Evolutionary conservation across 2,113 vertebrate species (phyloP).

Genomic region (Parus major): DNA sequence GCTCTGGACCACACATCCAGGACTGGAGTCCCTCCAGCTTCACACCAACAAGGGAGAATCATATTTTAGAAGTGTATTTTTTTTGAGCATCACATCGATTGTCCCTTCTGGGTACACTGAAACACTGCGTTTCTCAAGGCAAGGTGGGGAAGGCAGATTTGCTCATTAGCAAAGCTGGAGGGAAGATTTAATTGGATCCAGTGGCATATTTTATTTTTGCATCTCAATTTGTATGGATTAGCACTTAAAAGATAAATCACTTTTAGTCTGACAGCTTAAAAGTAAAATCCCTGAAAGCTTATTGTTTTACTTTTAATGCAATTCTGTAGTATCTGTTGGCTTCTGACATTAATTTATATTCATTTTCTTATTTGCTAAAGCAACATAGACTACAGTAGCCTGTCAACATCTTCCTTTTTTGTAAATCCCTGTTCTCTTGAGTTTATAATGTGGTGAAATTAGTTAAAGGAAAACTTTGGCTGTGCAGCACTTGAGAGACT

Average conservation of each 20-base stretch:
- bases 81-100: neutral
- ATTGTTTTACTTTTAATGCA: slow-evolving; percentile 48
- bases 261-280: slow-evolving; percentile 48
- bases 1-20: neutral
- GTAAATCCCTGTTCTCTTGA: slow-evolving; percentile 27
- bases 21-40: neutral
- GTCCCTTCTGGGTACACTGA: neutral
- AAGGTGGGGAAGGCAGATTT: slow-evolving; percentile 31
- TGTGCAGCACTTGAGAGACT: neutral
- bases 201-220: slow-evolving; percentile 36
- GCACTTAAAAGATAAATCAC: slow-evolving; percentile 49
- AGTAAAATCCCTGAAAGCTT: slow-evolving; percentile 59
- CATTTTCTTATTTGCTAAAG: slow-evolving; percentile 53
- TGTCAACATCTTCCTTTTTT: slow-evolving; percentile 39
- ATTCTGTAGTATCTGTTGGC: slow-evolving; percentile 44
- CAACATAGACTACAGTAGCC: neutral
- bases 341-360: slow-evolving; percentile 55
- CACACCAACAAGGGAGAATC: neutral
- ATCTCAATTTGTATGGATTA: slow-evolving; percentile 65
- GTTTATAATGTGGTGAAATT: slow-evolving; percentile 33
- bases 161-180: slow-evolving; percentile 18
- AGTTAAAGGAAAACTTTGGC: slow-evolving; percentile 28
- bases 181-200: slow-evolving; percentile 47
- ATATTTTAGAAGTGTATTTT: neutral
- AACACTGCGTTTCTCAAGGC: neutral